Evolutionary conservation across 2,888 invertebrate genomes (phyloP), one percentile per base, ranked within the genome.

Genomic region (Fragum fragum): DNA sequence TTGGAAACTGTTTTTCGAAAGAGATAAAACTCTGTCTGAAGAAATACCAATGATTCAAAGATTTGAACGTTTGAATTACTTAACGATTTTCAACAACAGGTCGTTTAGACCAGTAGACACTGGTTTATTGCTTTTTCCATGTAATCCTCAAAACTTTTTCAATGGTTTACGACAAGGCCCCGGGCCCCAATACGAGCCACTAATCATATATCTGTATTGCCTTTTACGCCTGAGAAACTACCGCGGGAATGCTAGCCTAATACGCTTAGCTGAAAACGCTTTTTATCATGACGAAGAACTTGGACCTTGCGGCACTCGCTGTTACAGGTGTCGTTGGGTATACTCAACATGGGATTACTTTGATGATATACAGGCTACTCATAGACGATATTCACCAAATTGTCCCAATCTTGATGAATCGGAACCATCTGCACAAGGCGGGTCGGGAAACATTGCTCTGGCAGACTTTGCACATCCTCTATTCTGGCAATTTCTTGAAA

Each of bases 231-330:
- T 81, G 57, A 28, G 39, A 18, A 26, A 52, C 23, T 81, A 81
- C 39, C 47, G 36, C 1, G 81, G 77, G 14, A 55, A 36, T 55
- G 77, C 77, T 16, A 74, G 70, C 70, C 42, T 69, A 6, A 36
- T 81, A 1, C 53, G 39, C 23, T 59, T 81, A 28, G 81, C 81
- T 57, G 52, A 76, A n/a, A 66, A 76, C 74, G 81, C 77, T 26
- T 81, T 81, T 29, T 77, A 74, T 18, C 81, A 77, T 47, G 39
- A 57, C 23, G 29, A 23, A 23, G 52, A 61, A 7, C 63, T 32
- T 28, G 76, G 73, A n/a, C 70, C 73, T 63, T 26, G 14, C 21
- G 21, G 29, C n/a, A 66, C 66, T 14, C 32, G 39, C 3, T 66
- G 66, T 39, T 66, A 66, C 29, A 11, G 11, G 14, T 66, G 66